A percentile compares a stretch with the other conserved stretches of the same genome.
Conservation (phyloP, 1,140 invertebrate genomes). For the Drosophila melanica region DNA sequence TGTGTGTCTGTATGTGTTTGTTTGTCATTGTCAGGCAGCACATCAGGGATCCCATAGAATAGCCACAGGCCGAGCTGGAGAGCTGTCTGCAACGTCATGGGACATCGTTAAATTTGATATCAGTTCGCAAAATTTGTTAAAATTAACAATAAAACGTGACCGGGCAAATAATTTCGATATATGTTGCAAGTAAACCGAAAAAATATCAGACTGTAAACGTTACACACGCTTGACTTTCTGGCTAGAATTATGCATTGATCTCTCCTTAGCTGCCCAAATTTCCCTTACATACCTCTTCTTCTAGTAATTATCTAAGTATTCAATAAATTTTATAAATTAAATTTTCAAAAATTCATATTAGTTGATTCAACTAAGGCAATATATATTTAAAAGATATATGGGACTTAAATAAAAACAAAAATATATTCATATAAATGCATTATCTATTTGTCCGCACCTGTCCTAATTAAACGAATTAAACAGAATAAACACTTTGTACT, state of each 20-base stretch:
- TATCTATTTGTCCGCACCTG: no score
- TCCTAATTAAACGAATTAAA: no score
- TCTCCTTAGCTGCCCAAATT: no score
- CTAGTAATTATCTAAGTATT: no score
- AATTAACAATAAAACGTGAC: slow-evolving; percentile 82
- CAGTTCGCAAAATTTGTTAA: slow-evolving; percentile 74
- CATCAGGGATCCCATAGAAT: background rate
- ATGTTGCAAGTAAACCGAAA: slow-evolving; percentile 12
- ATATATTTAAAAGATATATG: no score
- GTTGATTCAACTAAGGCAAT: no score
- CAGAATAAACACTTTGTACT: no score
- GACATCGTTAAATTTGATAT: slow-evolving; percentile 74
- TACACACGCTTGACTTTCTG: background rate
- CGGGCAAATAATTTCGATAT: slow-evolving; percentile 69
- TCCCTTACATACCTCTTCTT: no score
- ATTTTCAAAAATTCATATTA: no score
- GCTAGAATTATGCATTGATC: background rate
- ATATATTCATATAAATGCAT: no score
- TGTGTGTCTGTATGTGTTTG: slow-evolving; percentile 17
- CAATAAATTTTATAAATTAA: no score
- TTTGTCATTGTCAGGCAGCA: slow-evolving; percentile 3
- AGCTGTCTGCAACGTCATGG: slow-evolving; percentile 30
- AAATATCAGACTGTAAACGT: background rate
- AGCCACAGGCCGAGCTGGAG: slow-evolving; percentile 5
- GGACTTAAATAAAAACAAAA: no score